These are phyloP conservation scores for Octomys mimax DNA, from an alignment of 2,797 vertebrate species.

Conservation along the genomic window DNA sequence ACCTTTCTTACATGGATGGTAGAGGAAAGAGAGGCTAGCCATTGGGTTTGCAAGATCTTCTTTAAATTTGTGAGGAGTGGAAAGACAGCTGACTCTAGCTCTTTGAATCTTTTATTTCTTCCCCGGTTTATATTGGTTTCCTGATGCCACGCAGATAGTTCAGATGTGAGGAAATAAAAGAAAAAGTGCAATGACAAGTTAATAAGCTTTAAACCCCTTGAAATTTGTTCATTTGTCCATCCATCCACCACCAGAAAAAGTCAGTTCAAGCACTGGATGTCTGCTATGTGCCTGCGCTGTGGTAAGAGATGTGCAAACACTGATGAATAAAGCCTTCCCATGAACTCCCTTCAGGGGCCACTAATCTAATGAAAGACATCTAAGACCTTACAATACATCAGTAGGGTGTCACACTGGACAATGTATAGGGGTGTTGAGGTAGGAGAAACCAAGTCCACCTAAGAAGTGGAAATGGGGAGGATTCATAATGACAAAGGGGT, in stretches of 20 bases:
- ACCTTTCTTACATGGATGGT: not conserved
- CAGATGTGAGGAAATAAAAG: not conserved
- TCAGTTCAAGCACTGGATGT: not conserved
- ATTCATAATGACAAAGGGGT: not conserved
- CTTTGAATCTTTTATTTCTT: slow-evolving; percentile 41
- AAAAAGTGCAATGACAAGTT: slow-evolving; percentile 42
- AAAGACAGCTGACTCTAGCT: not conserved
- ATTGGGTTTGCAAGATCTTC: slow-evolving; percentile 19
- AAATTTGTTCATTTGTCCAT: slow-evolving; percentile 16
- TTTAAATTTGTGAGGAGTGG: not conserved
- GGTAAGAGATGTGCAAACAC: not conserved
- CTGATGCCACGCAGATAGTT: not conserved
- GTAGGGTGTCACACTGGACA: not conserved
- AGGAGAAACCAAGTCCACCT: not conserved
- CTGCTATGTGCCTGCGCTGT: not conserved
- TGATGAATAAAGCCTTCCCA: not conserved
- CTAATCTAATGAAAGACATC: not conserved
- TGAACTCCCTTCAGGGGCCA: not conserved
- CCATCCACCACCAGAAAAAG: slow-evolving; percentile 21
- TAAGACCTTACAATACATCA: not conserved
- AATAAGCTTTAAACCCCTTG: not conserved
- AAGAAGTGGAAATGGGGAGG: not conserved
- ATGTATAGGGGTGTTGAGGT: not conserved
- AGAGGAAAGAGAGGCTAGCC: not conserved
- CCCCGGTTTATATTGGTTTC: slow-evolving; percentile 21